Conservation (phyloP, 2,113 vertebrate species). For the Taxidea taxus region DNA sequence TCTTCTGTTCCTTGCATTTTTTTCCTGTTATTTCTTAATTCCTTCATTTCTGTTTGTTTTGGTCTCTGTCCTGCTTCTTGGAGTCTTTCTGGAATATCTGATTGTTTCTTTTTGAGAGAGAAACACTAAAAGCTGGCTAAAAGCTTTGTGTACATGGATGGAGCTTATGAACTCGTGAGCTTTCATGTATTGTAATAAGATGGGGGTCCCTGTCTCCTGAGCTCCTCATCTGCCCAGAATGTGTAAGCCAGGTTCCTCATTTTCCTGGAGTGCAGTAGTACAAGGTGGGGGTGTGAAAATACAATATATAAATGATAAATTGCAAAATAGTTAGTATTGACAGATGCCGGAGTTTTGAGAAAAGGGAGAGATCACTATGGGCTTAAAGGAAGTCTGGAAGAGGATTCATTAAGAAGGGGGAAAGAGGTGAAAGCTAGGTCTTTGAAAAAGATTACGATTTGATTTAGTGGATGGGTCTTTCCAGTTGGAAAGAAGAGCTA, state of each 20-base stretch:
- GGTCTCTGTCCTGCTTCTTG: background rate
- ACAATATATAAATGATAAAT: background rate
- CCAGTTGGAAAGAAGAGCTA: background rate
- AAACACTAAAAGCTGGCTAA: background rate
- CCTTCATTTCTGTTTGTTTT: background rate
- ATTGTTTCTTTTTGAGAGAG: background rate
- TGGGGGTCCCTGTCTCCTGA: background rate
- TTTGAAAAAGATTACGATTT: constrained; percentile 4
- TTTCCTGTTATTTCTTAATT: background rate
- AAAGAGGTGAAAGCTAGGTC: background rate
- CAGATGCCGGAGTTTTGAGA: background rate
- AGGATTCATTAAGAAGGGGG: background rate
- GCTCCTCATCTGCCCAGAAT: background rate
- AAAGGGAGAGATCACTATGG: background rate
- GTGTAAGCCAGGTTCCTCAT: background rate
- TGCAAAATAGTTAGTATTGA: background rate
- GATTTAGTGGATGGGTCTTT: background rate
- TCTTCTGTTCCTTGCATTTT: background rate
- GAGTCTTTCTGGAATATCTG: background rate
- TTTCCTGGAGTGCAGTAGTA: background rate
- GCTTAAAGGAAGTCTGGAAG: background rate
- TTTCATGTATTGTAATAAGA: background rate
- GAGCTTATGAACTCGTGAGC: background rate
- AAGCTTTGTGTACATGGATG: background rate
- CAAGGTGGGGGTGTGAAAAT: background rate